Percentiles rank a stretch among this genome's conserved stretches.
These are phyloP conservation scores for Meandrina meandrites DNA, from an alignment of 92 coral and sea anemone species.

Conservation along the genomic window DNA sequence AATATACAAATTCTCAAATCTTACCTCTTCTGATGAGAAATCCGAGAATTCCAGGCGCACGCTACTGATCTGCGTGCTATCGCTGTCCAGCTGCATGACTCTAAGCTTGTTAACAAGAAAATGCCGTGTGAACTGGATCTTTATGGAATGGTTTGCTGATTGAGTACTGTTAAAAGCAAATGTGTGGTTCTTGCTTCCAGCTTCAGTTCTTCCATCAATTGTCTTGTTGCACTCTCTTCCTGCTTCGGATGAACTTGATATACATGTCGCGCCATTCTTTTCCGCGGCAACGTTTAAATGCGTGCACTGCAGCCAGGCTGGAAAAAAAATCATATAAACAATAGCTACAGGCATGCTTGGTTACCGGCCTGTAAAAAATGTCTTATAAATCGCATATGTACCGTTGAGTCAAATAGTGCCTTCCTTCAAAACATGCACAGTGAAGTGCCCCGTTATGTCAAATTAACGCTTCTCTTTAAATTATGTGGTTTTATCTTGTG, in stretches of 20 bases:
- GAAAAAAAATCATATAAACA: neutral
- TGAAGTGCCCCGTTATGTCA: too few species aligned
- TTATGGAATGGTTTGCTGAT: neutral
- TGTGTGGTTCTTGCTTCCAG: neutral
- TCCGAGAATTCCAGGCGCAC: conserved; percentile 14
- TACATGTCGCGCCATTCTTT: conserved; percentile 8
- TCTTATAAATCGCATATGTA: neutral
- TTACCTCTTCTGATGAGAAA: conserved; percentile 11
- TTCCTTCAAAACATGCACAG: neutral
- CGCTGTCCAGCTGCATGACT: conserved; percentile 15
- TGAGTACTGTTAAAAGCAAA: neutral
- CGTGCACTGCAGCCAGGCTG: conserved; percentile 36
- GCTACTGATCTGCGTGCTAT: conserved; percentile 6
- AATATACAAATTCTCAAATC: neutral
- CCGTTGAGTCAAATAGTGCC: neutral
- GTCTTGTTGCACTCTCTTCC: neutral
- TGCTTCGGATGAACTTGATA: neutral
- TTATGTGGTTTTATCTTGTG: neutral
- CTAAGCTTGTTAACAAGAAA: conserved; percentile 24
- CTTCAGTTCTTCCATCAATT: conserved; percentile 10
- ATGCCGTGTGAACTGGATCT: neutral
- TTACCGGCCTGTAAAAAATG: too few species aligned
- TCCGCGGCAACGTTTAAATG: conserved; percentile 21
- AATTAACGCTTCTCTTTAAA: too few species aligned
- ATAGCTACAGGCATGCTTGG: too few species aligned